Conservation (phyloP, 2,113 vertebrate species). For the Circaetus gallicus region DNA sequence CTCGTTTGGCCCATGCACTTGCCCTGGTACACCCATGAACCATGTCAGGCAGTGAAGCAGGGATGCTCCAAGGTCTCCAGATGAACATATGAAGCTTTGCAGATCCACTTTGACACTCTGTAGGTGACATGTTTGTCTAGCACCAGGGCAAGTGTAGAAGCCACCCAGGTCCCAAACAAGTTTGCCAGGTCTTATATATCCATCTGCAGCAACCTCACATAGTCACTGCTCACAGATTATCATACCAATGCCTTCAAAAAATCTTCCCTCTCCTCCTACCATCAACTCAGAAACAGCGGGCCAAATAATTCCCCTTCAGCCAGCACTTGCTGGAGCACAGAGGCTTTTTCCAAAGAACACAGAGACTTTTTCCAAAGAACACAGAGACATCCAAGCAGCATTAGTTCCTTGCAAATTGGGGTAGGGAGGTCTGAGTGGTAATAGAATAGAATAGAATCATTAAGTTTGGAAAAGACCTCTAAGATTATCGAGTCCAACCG, state of each 20-base stretch:
- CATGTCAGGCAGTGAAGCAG: background rate
- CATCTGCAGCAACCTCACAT: too few species aligned
- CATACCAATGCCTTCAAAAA: background rate
- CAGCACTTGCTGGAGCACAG: background rate
- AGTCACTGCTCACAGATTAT: background rate
- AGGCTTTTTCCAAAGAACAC: background rate
- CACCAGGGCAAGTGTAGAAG: background rate
- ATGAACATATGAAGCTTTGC: background rate
- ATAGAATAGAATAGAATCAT: too few species aligned
- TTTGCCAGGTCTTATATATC: background rate
- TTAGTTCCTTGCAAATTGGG: background rate
- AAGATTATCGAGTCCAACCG: too few species aligned
- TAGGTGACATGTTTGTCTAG: background rate
- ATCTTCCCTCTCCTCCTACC: background rate
- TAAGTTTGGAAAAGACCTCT: too few species aligned
- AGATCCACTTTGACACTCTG: background rate
- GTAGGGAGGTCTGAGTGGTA: background rate
- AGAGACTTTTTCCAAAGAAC: background rate
- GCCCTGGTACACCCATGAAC: too few species aligned
- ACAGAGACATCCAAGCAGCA: too few species aligned
- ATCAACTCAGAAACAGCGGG: fast-evolving
- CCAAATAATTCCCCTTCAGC: background rate
- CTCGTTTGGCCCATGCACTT: fast-evolving
- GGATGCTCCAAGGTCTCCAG: background rate
- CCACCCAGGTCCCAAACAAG: background rate